Conservation (phyloP, 2,888 invertebrate genomes). For the Tiliacea citrago region DNA sequence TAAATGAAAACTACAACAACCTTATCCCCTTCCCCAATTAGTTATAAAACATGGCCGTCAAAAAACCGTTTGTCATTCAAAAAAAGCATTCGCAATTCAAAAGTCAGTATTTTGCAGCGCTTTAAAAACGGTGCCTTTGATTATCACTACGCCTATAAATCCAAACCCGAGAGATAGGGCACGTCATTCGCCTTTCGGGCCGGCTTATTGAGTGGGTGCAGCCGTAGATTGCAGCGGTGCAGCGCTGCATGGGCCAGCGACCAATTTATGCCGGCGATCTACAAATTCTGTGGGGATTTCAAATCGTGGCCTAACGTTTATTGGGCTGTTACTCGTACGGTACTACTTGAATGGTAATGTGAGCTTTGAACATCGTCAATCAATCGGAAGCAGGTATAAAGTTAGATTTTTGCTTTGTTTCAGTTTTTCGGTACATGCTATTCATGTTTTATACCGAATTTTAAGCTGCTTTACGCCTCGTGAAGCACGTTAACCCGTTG, state of each 20-base stretch:
- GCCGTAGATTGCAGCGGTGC: slow-evolving; percentile 56
- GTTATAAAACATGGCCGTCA: background rate
- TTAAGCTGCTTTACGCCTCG: background rate
- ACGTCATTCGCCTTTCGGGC: slow-evolving; percentile 66
- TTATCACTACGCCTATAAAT: slow-evolving; percentile 63
- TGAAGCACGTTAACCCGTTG: too few relatives aligned
- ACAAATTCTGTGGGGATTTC: slow-evolving; percentile 65
- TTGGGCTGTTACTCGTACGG: slow-evolving; percentile 48
- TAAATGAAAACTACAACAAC: background rate
- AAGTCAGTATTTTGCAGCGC: slow-evolving; percentile 49
- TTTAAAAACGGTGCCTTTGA: slow-evolving; percentile 57
- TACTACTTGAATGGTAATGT: slow-evolving; percentile 43
- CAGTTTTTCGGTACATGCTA: background rate
- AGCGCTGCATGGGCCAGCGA: slow-evolving; percentile 54
- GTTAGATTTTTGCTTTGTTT: background rate
- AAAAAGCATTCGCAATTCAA: slow-evolving; percentile 28
- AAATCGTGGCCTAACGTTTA: slow-evolving; percentile 53
- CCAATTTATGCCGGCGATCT: slow-evolving; percentile 62
- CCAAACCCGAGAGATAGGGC: slow-evolving; percentile 65
- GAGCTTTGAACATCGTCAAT: slow-evolving; percentile 6
- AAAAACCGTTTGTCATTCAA: slow-evolving; percentile 19
- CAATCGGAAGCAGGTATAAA: slow-evolving; percentile 2
- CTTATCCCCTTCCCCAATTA: background rate
- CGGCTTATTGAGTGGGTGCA: slow-evolving; percentile 68
- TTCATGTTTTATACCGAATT: background rate